Evolutionary conservation across 2,113 vertebrate genomes (phyloP).

Genomic region (Percopsis transmontana): DNA sequence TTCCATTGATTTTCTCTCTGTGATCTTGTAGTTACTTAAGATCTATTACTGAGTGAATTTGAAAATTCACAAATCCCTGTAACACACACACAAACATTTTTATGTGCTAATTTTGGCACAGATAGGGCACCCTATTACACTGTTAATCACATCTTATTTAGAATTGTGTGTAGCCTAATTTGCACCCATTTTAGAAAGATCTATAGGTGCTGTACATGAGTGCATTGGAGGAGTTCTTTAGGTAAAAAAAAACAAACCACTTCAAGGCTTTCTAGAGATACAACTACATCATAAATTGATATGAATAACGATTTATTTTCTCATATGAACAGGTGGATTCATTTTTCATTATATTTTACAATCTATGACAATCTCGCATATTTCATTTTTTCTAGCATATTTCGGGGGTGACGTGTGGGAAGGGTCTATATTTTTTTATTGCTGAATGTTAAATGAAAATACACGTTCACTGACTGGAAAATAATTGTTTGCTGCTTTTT

Average conservation of each 20-base stretch:
- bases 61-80: neutral
- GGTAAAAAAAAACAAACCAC: too few relatives aligned
- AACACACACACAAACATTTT: too few relatives aligned
- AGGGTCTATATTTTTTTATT: constrained; percentile 83
- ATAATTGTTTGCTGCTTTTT: constrained; percentile 92
- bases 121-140: too few relatives aligned
- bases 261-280: constrained; percentile 53
- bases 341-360: constrained; percentile 84
- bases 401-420: constrained; percentile 82
- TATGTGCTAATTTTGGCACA: neutral
- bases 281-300: constrained; percentile 79
- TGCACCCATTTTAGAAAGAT: too few relatives aligned
- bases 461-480: constrained; percentile 90
- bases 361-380: constrained; percentile 93
- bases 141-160: too few relatives aligned
- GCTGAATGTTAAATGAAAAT: constrained; percentile 94
- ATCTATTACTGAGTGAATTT: too few relatives aligned
- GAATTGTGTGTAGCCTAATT: too few relatives aligned
- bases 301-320: constrained; percentile 91
- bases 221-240: too few relatives aligned
- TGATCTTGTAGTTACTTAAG: too few relatives aligned
- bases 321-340: constrained; percentile 85
- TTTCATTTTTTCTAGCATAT: constrained; percentile 85
- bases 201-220: too few relatives aligned
- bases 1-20: too few relatives aligned